phyloP scores from a whole-genome alignment of 2,113 vertebrate genomes.

The Penelope pileata region DNA sequence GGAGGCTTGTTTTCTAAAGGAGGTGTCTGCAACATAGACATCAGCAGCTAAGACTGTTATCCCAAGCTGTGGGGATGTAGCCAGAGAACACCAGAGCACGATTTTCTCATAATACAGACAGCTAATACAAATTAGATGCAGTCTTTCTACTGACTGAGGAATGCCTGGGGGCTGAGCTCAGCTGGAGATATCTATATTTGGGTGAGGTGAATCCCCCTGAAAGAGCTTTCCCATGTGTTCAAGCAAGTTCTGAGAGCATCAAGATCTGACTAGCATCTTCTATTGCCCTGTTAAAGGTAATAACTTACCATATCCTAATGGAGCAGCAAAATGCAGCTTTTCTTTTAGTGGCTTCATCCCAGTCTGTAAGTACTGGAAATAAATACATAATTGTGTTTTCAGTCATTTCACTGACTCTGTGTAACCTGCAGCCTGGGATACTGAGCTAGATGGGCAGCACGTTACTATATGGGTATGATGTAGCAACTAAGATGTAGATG shows the following conservation, averaged over 20 bases:
- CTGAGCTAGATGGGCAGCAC: neutral
- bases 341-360: neutral
- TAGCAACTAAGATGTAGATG: neutral
- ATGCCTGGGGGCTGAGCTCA: neutral
- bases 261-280: neutral
- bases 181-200: neutral
- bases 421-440: neutral
- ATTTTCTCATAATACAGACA: neutral
- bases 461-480: neutral
- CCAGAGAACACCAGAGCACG: neutral
- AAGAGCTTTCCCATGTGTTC: neutral
- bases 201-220: neutral
- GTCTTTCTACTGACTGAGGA: neutral
- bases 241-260: neutral
- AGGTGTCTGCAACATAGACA: neutral
- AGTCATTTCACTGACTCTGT: neutral
- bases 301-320: neutral
- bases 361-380: neutral
- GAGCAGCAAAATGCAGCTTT: neutral
- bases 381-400: neutral
- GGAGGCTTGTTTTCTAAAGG: neutral
- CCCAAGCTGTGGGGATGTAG: neutral
- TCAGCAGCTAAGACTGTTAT: neutral
- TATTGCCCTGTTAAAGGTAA: neutral
- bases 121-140: neutral